phyloP scores from a whole-genome alignment of 2,888 invertebrate species.

The Coleophora flavipennella region DNA sequence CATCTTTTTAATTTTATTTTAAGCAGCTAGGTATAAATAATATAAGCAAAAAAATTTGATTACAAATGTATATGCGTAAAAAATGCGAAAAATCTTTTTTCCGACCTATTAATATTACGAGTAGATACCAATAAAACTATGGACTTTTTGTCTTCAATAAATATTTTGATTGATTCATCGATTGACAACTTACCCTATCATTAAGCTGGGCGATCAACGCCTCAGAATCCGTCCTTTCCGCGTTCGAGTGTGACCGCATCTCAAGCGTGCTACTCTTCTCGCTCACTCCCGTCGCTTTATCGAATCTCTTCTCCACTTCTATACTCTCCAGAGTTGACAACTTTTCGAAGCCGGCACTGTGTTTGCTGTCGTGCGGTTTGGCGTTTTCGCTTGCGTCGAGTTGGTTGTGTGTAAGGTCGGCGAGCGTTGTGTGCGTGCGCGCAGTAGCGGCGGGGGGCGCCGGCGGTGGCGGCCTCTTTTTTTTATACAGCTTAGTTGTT shows the following conservation, averaged over 20 bases:
- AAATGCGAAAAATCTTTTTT: too few species aligned
- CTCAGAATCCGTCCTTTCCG: slow-evolving; percentile 41
- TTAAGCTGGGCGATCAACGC: slow-evolving; percentile 59
- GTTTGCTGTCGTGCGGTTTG: slow-evolving; percentile 16
- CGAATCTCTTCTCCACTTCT: slow-evolving; percentile 28
- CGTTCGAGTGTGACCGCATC: slow-evolving; percentile 32
- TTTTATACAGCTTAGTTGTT: slow-evolving; percentile 52
- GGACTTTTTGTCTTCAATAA: too few species aligned
- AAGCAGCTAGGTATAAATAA: too few species aligned
- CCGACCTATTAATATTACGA: too few species aligned
- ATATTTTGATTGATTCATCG: too few species aligned
- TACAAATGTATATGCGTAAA: too few species aligned
- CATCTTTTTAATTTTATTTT: too few species aligned
- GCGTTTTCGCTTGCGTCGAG: slow-evolving; percentile 17
- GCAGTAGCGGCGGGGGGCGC: slow-evolving; percentile 30
- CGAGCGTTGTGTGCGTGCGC: slow-evolving; percentile 20
- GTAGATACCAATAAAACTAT: too few species aligned
- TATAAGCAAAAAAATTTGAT: too few species aligned
- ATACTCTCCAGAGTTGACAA: slow-evolving; percentile 31
- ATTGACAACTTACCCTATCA: slow-evolving; percentile 51
- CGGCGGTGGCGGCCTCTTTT: slow-evolving; percentile 50
- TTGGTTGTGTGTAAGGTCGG: slow-evolving; percentile 26
- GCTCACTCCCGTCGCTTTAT: slow-evolving; percentile 1
- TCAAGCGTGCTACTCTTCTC: slow-evolving; percentile 39
- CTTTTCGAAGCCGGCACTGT: slow-evolving; percentile 25